Evolutionary conservation across 2,797 vertebrate species (phyloP), one percentile per base, ranked within the genome.

Genomic region (Schizopygopsis pylzovi): DNA sequence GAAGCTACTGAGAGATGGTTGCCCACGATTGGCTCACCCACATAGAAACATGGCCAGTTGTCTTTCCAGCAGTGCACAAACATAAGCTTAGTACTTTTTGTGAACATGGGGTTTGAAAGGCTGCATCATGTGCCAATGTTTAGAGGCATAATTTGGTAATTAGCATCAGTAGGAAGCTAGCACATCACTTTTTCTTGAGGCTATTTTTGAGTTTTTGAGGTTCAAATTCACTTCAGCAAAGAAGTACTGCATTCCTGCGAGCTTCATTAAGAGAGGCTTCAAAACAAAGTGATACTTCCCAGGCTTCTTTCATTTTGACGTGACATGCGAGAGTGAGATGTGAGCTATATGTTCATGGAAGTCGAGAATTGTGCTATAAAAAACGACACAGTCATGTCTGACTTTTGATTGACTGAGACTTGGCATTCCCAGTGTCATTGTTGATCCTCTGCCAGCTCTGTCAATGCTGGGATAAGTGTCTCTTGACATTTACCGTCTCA

Each of bases 391-490:
- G 85, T 49, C 59, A 75, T 43, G 56, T 86, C 84, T 84, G 84
- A 84, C 82, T 80, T 87, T 75, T 88, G 86, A 87, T 77, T 82
- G 89, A 88, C 85, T 88, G 75, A 77, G 80, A 43, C 71, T 83
- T 81, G 76, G 70, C 83, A 67, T 83, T 71, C 49, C 79, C 84
- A 61, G 20, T 85, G 68, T 85, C 83, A 49, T 71, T 86, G 65
- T 78, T 84, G 81, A 77, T 84, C 87, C 61, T 91, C 85, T 89
- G 80, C 90, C 89, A 90, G 75, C 78, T 79, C 81, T 81, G 86
- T 87, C 89, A 85, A 78, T 79, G 73, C 86, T 77, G 56, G 82
- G 85, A 89, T 89, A 86, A 91, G 86, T 81, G 88, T 91, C 81
- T 85, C 87, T 84, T 86, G 85, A 88, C 72, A 83, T 76, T 88